These are phyloP conservation scores for Sympetrum striolatum DNA, from an alignment of 2,888 invertebrate species.

Conservation along the genomic window DNA sequence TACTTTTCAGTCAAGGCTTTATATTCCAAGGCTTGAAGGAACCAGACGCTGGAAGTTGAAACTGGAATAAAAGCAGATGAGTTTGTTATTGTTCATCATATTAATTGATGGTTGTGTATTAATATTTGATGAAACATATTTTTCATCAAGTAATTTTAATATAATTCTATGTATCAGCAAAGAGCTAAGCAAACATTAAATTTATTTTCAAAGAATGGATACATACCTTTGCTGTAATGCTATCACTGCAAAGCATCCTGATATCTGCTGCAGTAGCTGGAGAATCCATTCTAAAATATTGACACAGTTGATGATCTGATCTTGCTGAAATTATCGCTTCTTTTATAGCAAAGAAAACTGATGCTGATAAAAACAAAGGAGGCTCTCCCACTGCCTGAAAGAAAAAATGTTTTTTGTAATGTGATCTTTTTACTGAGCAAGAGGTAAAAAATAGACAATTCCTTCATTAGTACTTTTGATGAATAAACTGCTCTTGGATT, in stretches of 20 bases:
- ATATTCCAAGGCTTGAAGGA: not conserved
- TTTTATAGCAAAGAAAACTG: constrained; percentile 62
- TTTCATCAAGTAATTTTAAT: no score
- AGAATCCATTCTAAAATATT: constrained; percentile 56
- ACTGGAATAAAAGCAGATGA: not conserved
- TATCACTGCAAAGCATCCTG: constrained; percentile 61
- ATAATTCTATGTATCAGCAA: no score
- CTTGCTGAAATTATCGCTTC: constrained; percentile 60
- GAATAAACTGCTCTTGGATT: constrained; percentile 45
- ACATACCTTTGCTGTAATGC: constrained; percentile 56
- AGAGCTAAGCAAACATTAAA: no score
- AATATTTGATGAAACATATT: no score
- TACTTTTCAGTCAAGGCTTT: not conserved
- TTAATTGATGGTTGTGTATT: no score
- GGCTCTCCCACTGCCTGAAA: constrained; percentile 64
- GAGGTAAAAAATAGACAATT: not conserved
- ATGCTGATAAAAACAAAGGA: constrained; percentile 61
- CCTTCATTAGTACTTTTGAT: constrained; percentile 16
- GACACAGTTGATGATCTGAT: constrained; percentile 51
- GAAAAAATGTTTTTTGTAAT: not conserved
- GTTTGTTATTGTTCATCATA: no score
- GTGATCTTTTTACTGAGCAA: not conserved
- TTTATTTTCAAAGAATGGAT: not conserved
- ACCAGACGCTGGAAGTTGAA: not conserved
- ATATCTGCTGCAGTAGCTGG: constrained; percentile 63